These are phyloP conservation scores for Girardinus metallicus DNA, from an alignment of 2,797 vertebrate genomes.

Conservation along the genomic window DNA sequence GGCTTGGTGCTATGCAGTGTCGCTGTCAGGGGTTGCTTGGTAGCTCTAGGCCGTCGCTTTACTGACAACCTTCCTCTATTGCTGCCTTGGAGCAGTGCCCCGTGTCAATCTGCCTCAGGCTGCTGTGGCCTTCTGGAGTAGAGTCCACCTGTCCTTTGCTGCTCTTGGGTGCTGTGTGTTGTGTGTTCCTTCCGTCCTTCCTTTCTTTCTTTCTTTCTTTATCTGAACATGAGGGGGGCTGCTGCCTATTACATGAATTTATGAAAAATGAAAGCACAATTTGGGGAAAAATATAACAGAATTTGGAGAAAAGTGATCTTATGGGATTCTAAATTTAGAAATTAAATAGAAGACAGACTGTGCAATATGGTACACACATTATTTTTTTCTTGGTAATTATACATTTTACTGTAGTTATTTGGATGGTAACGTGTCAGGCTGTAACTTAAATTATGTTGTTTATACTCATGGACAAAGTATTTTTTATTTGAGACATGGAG, in stretches of 20 bases:
- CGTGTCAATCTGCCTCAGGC: background rate
- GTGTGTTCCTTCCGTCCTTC: no score
- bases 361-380: background rate
- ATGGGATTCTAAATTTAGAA: background rate
- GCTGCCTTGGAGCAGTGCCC: background rate
- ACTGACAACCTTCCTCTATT: background rate
- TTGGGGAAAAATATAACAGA: background rate
- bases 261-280: background rate
- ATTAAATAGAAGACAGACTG: background rate
- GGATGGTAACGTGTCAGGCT: background rate
- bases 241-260: background rate
- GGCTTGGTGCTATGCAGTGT: background rate
- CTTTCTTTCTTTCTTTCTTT: no score
- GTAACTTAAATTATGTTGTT: background rate
- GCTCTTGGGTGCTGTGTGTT: no score
- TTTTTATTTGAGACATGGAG: background rate
- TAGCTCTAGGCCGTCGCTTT: background rate
- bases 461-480: background rate
- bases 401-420: background rate
- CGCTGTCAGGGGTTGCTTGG: background rate
- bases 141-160: background rate
- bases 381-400: background rate
- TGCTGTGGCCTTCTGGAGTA: background rate
- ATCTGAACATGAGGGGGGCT: no score
- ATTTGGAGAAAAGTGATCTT: background rate